Percentiles rank a stretch among this genome's conserved stretches.
Evolutionary conservation across 2,113 vertebrate genomes (phyloP).

Genomic region (Podarcis cretensis): DNA sequence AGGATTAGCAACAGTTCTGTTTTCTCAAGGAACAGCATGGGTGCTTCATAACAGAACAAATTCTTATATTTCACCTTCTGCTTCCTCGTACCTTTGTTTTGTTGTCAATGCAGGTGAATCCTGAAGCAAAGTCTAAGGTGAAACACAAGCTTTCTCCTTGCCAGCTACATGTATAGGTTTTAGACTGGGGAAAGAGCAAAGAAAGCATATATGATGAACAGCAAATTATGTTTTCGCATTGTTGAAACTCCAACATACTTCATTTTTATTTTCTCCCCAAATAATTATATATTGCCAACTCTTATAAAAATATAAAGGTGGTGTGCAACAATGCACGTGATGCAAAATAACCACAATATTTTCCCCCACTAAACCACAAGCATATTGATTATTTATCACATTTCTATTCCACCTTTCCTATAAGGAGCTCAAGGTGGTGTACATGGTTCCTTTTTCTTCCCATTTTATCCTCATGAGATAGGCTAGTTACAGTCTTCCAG

Average conservation of each 20-base stretch:
- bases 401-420: too few species aligned
- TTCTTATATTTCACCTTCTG: neutral
- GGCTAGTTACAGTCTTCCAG: too few species aligned
- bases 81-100: slow-evolving; percentile 83
- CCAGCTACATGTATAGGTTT: slow-evolving; percentile 89
- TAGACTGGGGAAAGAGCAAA: slow-evolving; percentile 80
- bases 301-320: too few species aligned
- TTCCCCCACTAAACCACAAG: too few species aligned
- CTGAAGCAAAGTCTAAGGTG: slow-evolving; percentile 87
- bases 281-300: too few species aligned
- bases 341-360: too few species aligned
- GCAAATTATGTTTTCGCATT: slow-evolving; percentile 1
- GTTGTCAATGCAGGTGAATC: slow-evolving; percentile 89
- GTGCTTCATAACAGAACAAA: neutral
- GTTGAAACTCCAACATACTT: neutral
- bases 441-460: too few species aligned
- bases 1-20: neutral
- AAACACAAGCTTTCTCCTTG: slow-evolving; percentile 87
- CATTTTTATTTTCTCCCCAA: too few species aligned
- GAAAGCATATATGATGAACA: slow-evolving; percentile 9
- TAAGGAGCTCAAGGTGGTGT: too few species aligned
- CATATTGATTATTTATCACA: too few species aligned
- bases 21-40: neutral
- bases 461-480: too few species aligned
- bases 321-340: too few species aligned